Evolutionary conservation across 2,888 invertebrate genomes (phyloP), one percentile per base, ranked within the genome.

Genomic region (Alviniconcha strummeri): DNA sequence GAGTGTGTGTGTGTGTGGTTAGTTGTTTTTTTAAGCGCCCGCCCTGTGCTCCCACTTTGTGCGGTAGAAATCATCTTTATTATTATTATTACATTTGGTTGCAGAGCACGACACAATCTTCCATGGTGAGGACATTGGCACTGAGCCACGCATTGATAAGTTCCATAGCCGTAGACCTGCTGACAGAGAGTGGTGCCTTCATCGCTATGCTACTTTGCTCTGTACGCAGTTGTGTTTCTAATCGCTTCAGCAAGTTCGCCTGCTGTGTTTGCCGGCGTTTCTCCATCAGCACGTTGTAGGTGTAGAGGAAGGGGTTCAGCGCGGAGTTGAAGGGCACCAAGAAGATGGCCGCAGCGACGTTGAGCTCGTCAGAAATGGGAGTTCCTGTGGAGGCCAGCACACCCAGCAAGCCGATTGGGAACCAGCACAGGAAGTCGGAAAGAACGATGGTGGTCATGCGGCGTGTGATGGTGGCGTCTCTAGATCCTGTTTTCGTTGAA

Each of bases 381-480:
- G 76, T 77, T 11, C 76, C 76, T 13, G 76, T 77, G n/a, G 76
- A 19, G 57, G 5, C 15, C 76, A 77, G 5, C 19, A 77, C 57
- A 3, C 76, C 76, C 13, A 77, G 57, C 57, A 77, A 15, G n/a
- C 76, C 76, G 19, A 77, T 77, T 11, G 76, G 76, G 19, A 77
- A 77, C 76, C 76, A 77, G 57, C 76, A 77, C 19, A 77, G 76
- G 76, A 77, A 77, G 19, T 77, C 76, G 13, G 76, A 77, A 9
- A 77, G 11, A 5, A 77, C 76, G 11, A 77, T 57, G 19, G 76
- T 57, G 78, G 78, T 78, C n/a, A 80, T 69, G n/a, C 80, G 80
- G 4, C 80, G 80, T 36, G 80, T 69, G 71, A 80, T 69, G 55
- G 55, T 52, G 19, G 69, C 71, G 36, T 80, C 15, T 17, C 19